phyloP scores from a whole-genome alignment of 2,797 vertebrate genomes.

The Antennarius maculatus region DNA sequence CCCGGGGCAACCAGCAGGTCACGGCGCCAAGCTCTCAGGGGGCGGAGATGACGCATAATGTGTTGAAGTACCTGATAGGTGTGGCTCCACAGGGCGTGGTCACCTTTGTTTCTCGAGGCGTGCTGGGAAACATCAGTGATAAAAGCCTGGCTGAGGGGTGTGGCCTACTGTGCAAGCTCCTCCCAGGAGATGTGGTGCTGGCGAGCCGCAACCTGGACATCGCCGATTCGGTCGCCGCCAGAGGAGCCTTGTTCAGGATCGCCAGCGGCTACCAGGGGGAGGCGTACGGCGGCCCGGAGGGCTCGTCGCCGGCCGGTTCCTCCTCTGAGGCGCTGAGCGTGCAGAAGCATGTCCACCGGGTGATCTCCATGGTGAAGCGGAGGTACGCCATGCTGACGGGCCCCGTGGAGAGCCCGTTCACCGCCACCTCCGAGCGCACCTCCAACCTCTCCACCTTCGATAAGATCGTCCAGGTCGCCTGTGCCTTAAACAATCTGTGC shows the following conservation, averaged over 20 bases:
- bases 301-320: background rate
- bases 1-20: slow-evolving; percentile 44
- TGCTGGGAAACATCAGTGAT: slow-evolving; percentile 77
- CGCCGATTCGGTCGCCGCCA: slow-evolving; percentile 69
- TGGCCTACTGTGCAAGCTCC: slow-evolving; percentile 80
- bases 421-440: slow-evolving; percentile 67
- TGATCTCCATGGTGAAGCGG: slow-evolving; percentile 80
- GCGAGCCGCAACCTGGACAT: slow-evolving; percentile 76
- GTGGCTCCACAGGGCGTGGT: slow-evolving; percentile 83
- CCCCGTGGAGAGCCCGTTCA: slow-evolving; percentile 80
- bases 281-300: slow-evolving; percentile 17
- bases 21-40: slow-evolving; percentile 1
- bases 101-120: slow-evolving; percentile 80
- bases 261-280: slow-evolving; percentile 37
- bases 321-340: slow-evolving; percentile 61
- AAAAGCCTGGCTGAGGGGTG: slow-evolving; percentile 77
- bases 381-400: slow-evolving; percentile 81
- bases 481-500: slow-evolving; percentile 86
- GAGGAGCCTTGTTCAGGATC: slow-evolving; percentile 71
- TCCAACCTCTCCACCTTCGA: slow-evolving; percentile 81
- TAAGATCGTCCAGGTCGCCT: slow-evolving; percentile 83
- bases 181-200: slow-evolving; percentile 79
- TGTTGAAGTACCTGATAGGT: slow-evolving; percentile 81
- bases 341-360: slow-evolving; percentile 76
- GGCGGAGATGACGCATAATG: slow-evolving; percentile 27